Percentiles rank a stretch among this genome's conserved stretches.
Evolutionary conservation across 2,888 invertebrate species (phyloP).

Genomic region (Meganola albula): DNA sequence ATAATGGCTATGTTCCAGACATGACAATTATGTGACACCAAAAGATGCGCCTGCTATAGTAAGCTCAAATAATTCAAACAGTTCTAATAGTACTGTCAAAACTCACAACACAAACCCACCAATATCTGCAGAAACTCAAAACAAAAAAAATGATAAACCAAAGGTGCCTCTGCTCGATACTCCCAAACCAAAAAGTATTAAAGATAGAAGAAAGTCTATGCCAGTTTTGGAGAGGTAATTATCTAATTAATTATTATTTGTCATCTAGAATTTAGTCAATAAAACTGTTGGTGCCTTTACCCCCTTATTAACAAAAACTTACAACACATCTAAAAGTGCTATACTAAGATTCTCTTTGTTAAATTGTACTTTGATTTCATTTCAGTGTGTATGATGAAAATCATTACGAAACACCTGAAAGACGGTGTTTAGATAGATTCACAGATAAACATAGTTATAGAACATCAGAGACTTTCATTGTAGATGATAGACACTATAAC

Average conservation of each 20-base stretch:
- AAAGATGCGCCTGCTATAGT: background rate
- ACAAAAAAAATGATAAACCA: constrained; percentile 8
- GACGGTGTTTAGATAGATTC: constrained; percentile 23
- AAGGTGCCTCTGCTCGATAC: constrained; percentile 10
- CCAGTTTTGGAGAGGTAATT: constrained; percentile 39
- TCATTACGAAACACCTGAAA: constrained; percentile 12
- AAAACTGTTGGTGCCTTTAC: too few relatives aligned
- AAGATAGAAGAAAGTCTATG: constrained; percentile 50
- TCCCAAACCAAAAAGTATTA: constrained; percentile 27
- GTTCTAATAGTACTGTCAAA: background rate
- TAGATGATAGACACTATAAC: constrained; percentile 30
- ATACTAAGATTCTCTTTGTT: too few relatives aligned
- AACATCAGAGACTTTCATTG: constrained; percentile 30
- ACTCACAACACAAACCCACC: background rate
- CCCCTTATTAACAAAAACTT: too few relatives aligned
- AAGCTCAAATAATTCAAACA: background rate
- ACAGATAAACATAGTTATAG: constrained; percentile 26
- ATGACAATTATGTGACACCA: too few relatives aligned
- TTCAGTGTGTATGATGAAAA: too few relatives aligned
- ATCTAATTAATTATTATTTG: background rate
- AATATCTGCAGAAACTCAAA: background rate
- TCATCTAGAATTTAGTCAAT: too few relatives aligned
- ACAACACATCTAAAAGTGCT: too few relatives aligned
- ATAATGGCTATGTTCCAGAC: too few relatives aligned
- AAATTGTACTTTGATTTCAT: too few relatives aligned